A percentile compares a stretch with the other conserved stretches of the same genome.
Conservation (phyloP, 2,113 vertebrate species). For the Gopherus flavomarginatus region DNA sequence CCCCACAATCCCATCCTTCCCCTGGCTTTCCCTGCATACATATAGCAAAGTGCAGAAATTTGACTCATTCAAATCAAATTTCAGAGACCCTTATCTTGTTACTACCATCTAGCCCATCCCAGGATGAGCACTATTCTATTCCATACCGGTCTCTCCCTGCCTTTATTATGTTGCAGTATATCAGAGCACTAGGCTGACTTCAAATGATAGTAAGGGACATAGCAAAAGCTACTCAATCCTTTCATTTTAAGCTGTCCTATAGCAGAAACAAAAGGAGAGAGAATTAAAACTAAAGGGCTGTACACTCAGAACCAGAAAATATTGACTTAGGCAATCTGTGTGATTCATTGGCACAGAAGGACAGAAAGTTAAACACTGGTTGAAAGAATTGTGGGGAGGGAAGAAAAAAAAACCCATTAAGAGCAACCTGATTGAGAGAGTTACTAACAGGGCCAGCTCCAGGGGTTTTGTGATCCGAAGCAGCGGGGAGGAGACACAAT, state of each 20-base stretch:
- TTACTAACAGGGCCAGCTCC: no score
- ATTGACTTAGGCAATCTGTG: background rate
- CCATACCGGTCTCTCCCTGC: background rate
- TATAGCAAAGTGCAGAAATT: background rate
- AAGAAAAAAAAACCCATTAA: background rate
- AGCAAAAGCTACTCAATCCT: background rate
- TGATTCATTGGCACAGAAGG: conserved; percentile 2
- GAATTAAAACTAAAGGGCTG: background rate
- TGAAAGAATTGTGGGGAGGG: background rate
- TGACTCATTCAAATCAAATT: background rate
- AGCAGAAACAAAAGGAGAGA: background rate
- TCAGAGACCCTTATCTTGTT: background rate
- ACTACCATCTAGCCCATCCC: background rate
- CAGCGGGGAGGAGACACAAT: no score
- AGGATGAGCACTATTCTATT: background rate
- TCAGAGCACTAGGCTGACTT: background rate
- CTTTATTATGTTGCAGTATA: background rate
- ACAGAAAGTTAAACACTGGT: conserved; percentile 24
- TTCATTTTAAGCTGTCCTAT: background rate
- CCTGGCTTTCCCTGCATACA: background rate
- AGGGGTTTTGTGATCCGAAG: no score
- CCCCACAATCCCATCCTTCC: background rate
- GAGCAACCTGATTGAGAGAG: conserved; percentile 27
- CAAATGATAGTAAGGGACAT: background rate
- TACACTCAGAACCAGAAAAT: background rate